Evolutionary conservation across 2,888 invertebrate genomes (phyloP), one percentile per base, ranked within the genome.

Genomic region (Drosophila fulvimacula): DNA sequence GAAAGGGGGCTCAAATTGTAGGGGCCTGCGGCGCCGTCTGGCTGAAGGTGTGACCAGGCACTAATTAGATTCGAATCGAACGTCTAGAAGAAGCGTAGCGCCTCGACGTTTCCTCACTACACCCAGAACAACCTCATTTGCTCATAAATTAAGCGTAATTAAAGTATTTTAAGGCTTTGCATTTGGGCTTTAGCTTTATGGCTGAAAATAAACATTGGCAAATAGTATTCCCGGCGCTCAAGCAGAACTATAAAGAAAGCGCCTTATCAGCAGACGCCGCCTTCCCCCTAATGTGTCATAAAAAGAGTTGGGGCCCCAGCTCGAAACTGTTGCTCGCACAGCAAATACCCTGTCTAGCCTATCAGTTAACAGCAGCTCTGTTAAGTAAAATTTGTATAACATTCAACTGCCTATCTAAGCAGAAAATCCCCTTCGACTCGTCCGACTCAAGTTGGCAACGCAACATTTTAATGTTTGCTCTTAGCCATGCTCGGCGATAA

Each of bases 91-190:
- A 7, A 19, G 44, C 36, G 6, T n/a, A 2, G 24, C 38, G 27
- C 24, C 11, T 2, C 10, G 15, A 21, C 17, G 4, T 21, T 51
- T 15, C 19, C 21, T 34, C 21, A 10, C 21, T 9, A 1, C 10
- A 7, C 19, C 34, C 32, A 17, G 30, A 48, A 34, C 15, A 32
- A 21, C 24, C 39, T 34, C 66, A 65, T 69, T 79, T 59, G 72
- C 67, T 56, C 77, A 85, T 88, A 89, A 87, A 89, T 81, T 79
- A 81, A 53, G 57, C 53, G 77, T 84, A 84, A 85, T 85, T 89
- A 89, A 84, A 81, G 79, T 87, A 84, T 77, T 85, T 78, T 79
- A 76, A 77, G 82, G 56, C 82, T 85, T 78, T 66, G 67, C 63
- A 67, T 78, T 66, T 49, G 56, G 69, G 72, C 75, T 79, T 67